Evolutionary conservation across 2,888 invertebrate genomes (phyloP), one percentile per base, ranked within the genome.

Genomic region (Plebejus melissa): DNA sequence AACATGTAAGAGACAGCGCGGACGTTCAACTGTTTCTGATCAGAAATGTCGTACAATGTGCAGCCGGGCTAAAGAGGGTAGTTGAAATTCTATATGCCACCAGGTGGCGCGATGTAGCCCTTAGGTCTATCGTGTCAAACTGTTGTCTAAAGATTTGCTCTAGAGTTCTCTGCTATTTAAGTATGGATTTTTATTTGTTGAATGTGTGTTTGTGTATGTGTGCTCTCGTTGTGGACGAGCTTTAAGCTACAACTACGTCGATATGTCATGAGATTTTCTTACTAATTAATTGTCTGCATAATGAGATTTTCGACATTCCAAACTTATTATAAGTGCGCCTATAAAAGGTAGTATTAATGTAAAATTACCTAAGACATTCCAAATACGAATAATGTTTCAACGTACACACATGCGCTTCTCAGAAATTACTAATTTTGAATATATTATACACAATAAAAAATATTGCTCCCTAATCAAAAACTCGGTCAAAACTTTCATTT

Each of bases 251-350:
- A 50, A 50, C 16, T 54, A 16, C 13, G 54, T 54, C 54, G 16
- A 54, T 16, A 54, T 4, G 46, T 46, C 46, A 46, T 46, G 46
- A 46, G 46, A 46, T 46, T 46, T 46, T 46, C 46, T 46, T 9
- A 46, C 9, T 13, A 50, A 13, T 22, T 16, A 54, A 54, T 54
- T 54, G 4, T 54, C 16, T 16, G 54, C 54, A 54, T 16, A 16
- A 32, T 65, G 32, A 65, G 6, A 65, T 65, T 65, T 28, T 5
- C 13, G 32, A 65, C 65, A 65, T 65, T 65, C 65, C 65, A 65
- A 65, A 13, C 13, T 65, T 32, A 65, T 36, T 5, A 9, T 65
- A 65, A 36, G 65, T 22, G 0, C 65, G 13, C 65, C 65, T 65
- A 22, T 32, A 65, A 13, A 13, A 65, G 0, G 6, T 65, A 36